Conservation (phyloP, 2,888 invertebrate genomes). For the Tillus elongatus region DNA sequence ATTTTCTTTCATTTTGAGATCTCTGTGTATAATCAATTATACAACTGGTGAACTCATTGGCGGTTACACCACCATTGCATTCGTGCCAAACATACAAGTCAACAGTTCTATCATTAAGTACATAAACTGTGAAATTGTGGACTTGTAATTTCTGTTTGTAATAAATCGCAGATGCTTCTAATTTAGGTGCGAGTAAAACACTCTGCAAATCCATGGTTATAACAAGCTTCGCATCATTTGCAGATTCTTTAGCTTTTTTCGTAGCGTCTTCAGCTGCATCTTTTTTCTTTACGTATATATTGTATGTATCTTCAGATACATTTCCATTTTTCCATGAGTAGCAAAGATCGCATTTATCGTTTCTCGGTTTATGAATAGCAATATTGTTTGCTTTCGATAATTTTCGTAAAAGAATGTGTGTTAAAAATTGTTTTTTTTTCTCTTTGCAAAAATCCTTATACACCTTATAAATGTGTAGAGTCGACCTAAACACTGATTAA, state of each 20-base stretch:
- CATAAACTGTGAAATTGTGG: slow-evolving; percentile 16
- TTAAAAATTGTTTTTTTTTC: neutral
- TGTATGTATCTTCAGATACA: slow-evolving; percentile 3
- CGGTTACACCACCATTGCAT: neutral
- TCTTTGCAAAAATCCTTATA: neutral
- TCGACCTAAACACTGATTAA: neutral
- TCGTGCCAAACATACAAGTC: slow-evolving; percentile 2
- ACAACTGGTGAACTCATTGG: slow-evolving; percentile 1
- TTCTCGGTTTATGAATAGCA: slow-evolving; percentile 1
- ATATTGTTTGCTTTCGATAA: neutral
- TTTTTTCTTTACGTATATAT: slow-evolving; percentile 3
- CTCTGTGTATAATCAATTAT: neutral
- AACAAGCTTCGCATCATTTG: slow-evolving; percentile 5
- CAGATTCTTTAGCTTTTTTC: neutral
- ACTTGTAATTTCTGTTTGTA: slow-evolving; percentile 17
- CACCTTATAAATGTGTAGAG: slow-evolving; percentile 1
- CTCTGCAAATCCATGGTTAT: slow-evolving; percentile 18
- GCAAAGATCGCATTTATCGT: slow-evolving; percentile 1
- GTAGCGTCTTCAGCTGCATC: neutral
- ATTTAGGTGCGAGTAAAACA: slow-evolving; percentile 14
- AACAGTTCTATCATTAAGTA: slow-evolving; percentile 10
- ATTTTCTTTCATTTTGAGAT: slow-evolving; percentile 1
- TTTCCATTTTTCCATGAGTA: neutral
- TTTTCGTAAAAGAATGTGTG: neutral
- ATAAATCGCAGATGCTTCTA: slow-evolving; percentile 14